phyloP scores from a whole-genome alignment of 2,113 vertebrate species.

The Craseonycteris thonglongyai region DNA sequence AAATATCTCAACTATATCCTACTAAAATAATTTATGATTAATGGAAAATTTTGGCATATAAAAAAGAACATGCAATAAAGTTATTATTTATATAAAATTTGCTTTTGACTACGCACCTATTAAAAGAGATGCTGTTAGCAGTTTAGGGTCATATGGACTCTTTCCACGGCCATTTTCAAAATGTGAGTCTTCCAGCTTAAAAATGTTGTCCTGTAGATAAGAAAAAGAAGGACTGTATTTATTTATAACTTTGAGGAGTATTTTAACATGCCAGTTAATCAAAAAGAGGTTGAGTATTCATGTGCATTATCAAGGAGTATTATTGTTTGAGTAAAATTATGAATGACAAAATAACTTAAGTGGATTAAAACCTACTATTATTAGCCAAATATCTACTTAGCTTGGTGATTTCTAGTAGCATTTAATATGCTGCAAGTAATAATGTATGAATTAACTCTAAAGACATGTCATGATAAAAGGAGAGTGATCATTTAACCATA shows the following conservation, averaged over 20 bases:
- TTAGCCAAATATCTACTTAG: background rate
- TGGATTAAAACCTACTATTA: background rate
- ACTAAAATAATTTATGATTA: background rate
- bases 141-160: slow-evolving; percentile 96
- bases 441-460: background rate
- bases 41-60: background rate
- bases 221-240: slow-evolving; percentile 52
- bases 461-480: background rate
- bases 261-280: background rate
- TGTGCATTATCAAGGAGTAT: background rate
- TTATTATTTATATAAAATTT: background rate
- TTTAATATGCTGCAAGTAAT: background rate
- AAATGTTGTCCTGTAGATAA: slow-evolving; percentile 89
- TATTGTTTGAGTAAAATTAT: background rate
- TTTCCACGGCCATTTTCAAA: slow-evolving; percentile 96
- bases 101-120: slow-evolving; percentile 82
- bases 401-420: background rate
- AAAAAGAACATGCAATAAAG: background rate
- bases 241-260: slow-evolving; percentile 31
- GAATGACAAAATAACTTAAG: background rate
- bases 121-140: slow-evolving; percentile 93
- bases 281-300: background rate
- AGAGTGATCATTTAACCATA: background rate
- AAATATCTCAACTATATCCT: background rate
- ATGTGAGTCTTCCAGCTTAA: slow-evolving; percentile 88